These are phyloP conservation scores for Campylomormyrus numenius DNA, from an alignment of 2,113 vertebrate species.

Conservation along the genomic window DNA sequence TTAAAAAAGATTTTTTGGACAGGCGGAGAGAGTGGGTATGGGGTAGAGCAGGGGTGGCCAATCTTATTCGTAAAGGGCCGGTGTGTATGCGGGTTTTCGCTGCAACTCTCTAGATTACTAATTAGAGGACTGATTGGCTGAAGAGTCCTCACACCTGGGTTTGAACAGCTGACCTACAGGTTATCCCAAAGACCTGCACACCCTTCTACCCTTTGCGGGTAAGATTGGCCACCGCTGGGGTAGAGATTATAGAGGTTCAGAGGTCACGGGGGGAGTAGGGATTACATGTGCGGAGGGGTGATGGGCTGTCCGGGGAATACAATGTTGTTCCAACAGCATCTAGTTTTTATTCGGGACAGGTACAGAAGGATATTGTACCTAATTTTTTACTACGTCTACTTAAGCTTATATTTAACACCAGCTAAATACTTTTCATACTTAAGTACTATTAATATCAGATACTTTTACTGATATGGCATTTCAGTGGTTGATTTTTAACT, in stretches of 20 bases:
- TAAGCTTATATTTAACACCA: background rate
- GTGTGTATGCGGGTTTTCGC: no score
- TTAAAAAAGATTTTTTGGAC: background rate
- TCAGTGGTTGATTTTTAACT: background rate
- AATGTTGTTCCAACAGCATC: background rate
- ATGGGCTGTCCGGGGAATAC: background rate
- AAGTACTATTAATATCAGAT: background rate
- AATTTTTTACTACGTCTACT: background rate
- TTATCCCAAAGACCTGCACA: no score
- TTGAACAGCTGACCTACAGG: no score
- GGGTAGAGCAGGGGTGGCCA: no score
- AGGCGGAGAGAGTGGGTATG: background rate
- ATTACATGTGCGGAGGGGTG: background rate
- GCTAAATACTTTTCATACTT: background rate
- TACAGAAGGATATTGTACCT: background rate
- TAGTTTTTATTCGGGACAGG: background rate
- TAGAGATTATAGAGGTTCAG: background rate
- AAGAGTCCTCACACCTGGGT: no score
- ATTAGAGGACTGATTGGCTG: no score
- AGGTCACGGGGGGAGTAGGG: background rate
- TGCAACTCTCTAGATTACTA: no score
- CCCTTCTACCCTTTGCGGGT: no score
- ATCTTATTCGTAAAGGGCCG: no score
- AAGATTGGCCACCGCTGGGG: no score
- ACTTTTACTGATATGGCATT: background rate